Conservation (phyloP, 2,113 vertebrate species). For the Microcebus griseorufus region DNA sequence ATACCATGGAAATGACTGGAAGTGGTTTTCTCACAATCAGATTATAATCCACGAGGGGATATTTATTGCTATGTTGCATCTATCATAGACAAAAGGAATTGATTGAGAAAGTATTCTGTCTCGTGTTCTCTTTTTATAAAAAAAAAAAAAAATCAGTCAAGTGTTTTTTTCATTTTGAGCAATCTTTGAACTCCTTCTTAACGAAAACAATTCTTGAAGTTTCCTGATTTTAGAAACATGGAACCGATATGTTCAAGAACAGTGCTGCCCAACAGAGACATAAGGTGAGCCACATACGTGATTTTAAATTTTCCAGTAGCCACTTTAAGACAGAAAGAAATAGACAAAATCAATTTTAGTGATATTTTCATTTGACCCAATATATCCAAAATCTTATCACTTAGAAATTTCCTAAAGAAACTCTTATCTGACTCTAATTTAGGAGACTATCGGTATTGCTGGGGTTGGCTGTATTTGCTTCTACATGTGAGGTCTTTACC, state of each 20-base stretch:
- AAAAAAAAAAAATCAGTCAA: neutral
- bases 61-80: neutral
- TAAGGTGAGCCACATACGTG: neutral
- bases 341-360: neutral
- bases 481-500: neutral
- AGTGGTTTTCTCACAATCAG: neutral
- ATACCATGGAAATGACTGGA: neutral
- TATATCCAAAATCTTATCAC: neutral
- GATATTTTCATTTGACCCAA: neutral
- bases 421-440: neutral
- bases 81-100: neutral
- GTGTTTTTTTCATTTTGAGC: neutral
- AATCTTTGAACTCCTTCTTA: neutral
- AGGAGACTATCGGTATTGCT: neutral
- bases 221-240: neutral
- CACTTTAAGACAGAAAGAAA: neutral
- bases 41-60: neutral
- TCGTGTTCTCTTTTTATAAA: neutral
- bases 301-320: neutral
- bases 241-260: neutral
- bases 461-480: neutral
- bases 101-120: neutral
- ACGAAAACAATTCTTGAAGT: neutral
- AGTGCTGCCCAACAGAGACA: neutral
- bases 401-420: constrained; percentile 14